Percentiles rank a stretch among this genome's conserved stretches.
phyloP scores from a whole-genome alignment of 1,140 invertebrate species.

The Orchesella cincta region DNA sequence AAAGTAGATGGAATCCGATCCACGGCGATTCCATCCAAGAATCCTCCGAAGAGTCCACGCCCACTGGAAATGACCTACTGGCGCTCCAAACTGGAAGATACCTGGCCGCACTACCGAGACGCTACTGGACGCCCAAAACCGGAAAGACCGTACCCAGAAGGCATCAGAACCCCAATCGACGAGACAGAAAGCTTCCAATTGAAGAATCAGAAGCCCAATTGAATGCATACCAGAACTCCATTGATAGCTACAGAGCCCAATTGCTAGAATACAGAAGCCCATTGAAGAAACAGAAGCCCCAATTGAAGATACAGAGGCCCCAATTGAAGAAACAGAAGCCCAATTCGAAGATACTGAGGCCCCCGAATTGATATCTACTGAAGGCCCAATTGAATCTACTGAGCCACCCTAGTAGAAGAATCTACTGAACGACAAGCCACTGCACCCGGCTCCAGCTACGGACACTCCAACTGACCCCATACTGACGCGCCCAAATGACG shows the following conservation, averaged over 20 bases:
- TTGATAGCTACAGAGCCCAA: neutral
- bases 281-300: neutral
- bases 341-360: neutral
- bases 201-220: neutral
- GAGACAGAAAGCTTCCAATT: neutral
- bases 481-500: neutral
- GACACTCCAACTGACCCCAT: neutral
- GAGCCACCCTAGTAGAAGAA: slow-evolving; percentile 1
- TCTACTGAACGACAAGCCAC: neutral
- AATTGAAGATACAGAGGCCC: slow-evolving; percentile 3
- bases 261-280: neutral
- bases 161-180: neutral
- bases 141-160: neutral
- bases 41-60: neutral
- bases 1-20: no score
- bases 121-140: no score
- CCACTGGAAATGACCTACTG: no score
- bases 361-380: neutral
- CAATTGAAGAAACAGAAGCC: neutral
- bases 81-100: no score
- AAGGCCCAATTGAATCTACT: neutral
- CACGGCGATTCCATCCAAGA: neutral
- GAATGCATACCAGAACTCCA: neutral
- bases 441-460: neutral
- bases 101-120: no score